Percentiles rank a stretch among this genome's conserved stretches.
These are phyloP conservation scores for Xiphophorus hellerii DNA, from an alignment of 2,113 vertebrate genomes.

Conservation along the genomic window DNA sequence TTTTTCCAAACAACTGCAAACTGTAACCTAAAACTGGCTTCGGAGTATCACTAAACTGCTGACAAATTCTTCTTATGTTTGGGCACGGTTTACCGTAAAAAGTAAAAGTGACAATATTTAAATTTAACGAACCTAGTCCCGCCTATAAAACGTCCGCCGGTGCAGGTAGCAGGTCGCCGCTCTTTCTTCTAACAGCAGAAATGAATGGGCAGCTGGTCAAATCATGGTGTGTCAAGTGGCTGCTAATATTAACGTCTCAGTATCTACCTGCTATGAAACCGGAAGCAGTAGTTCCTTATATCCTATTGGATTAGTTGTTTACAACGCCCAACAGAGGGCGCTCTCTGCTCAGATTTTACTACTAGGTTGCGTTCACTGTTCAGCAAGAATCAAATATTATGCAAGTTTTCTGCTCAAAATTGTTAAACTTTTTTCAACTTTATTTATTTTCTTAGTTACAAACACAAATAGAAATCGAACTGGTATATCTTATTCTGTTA, in stretches of 20 bases:
- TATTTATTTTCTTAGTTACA: too few relatives aligned
- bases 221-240: background rate
- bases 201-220: conserved; percentile 7
- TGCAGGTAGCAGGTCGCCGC: background rate
- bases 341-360: background rate
- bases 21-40: too few relatives aligned
- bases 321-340: conserved; percentile 16
- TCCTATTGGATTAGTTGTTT: conserved; percentile 48
- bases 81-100: conserved; percentile 43
- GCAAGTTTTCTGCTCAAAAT: too few relatives aligned
- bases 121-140: conserved; percentile 49
- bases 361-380: too few relatives aligned
- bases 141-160: conserved; percentile 34
- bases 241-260: conserved; percentile 21
- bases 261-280: conserved; percentile 39
- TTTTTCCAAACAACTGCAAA: too few relatives aligned
- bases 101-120: conserved; percentile 3
- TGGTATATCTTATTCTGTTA: too few relatives aligned
- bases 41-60: too few relatives aligned
- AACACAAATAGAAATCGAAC: too few relatives aligned
- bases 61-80: conserved; percentile 14
- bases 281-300: conserved; percentile 65
- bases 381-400: too few relatives aligned
- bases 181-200: background rate
- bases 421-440: too few relatives aligned